Evolutionary conservation across 92 coral and sea anemone genomes (phyloP), one percentile per base, ranked within the genome.

Genomic region (Virgularia gustaviana): DNA sequence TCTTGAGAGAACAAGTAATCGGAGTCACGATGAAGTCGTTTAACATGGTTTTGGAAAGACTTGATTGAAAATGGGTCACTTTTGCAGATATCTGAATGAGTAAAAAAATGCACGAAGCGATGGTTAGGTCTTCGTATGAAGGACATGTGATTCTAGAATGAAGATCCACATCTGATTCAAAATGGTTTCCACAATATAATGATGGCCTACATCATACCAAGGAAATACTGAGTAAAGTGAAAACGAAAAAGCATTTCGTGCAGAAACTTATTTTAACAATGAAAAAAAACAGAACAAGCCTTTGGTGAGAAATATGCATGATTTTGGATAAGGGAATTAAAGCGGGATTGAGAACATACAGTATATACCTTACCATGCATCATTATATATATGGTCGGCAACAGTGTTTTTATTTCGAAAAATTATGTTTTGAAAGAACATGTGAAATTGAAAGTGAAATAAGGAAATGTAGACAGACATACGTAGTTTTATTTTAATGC

Each of bases 1-100:
- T 89, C 96, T 28, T 79, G 71, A 24, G 79, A 83, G 80, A 89
- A 89, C 38, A 76, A 80, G 78, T 89, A 89, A 79, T 89, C 90
- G 25, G 79, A 81, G 51, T 89, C 96, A 9, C 80, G 78, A 61
- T 89, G 96, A 25, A 87, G 67, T 5, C 75, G 62, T 39, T 63
- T 78, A 5, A 85, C 86, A 56, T 89, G 86, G 13, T 42, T 57
- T 24, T 77, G 62, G 71, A 89, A 89, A 35, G 54, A 74, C 39
- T 57, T 77, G 30, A 83, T 78, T 13, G 63, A 71, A 3, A 89
- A 32, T 6, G 82, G 74, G 25, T 81, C 90, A 57, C 70, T 76
- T 80, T 34, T 72, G 42, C 74, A 67, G 41, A 47, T 67, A 42
- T 42, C 74, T 67, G 22, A 28, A n/a, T 25, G n/a, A 2, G 4